Percentiles rank a stretch among this genome's conserved stretches.
Evolutionary conservation across 2,888 invertebrate genomes (phyloP).

Genomic region (Agapostemon virescens): DNA sequence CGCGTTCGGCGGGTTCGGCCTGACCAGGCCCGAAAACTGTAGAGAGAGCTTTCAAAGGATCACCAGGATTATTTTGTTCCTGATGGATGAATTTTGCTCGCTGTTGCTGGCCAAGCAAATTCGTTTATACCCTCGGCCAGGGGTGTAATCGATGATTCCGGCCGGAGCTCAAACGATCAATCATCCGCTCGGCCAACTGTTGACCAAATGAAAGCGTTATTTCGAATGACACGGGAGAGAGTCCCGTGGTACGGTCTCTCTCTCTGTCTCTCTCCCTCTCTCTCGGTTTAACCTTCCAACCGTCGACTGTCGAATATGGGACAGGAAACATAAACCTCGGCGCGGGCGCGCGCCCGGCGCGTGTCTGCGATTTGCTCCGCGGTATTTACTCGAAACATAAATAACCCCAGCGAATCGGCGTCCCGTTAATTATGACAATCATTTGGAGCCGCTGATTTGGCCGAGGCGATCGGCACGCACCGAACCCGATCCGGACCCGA

Average conservation of each 20-base stretch:
- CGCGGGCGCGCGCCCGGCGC: constrained; percentile 13
- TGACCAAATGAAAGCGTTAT: constrained; percentile 61
- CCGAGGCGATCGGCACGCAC: not conserved
- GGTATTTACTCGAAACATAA: constrained; percentile 35
- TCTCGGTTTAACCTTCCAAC: constrained; percentile 63
- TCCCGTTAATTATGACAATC: constrained; percentile 54
- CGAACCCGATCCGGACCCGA: not conserved
- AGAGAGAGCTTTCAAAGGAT: not conserved
- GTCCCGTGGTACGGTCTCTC: constrained; percentile 13
- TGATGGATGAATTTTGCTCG: constrained; percentile 37
- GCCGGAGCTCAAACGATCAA: constrained; percentile 42
- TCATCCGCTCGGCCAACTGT: constrained; percentile 53
- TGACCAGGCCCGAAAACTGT: not conserved
- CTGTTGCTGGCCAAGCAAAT: constrained; percentile 44
- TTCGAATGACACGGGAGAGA: constrained; percentile 50
- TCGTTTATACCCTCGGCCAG: constrained; percentile 30
- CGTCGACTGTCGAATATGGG: constrained; percentile 44
- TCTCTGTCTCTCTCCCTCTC: not conserved
- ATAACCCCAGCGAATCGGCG: constrained; percentile 41
- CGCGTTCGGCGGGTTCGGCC: not conserved
- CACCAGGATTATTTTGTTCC: constrained; percentile 24
- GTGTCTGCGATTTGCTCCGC: constrained; percentile 43
- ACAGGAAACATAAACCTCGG: constrained; percentile 52
- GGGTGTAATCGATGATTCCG: constrained; percentile 54
- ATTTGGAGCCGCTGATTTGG: constrained; percentile 25